phyloP scores from a whole-genome alignment of 2,888 invertebrate genomes.

The Auanema sp. region DNA sequence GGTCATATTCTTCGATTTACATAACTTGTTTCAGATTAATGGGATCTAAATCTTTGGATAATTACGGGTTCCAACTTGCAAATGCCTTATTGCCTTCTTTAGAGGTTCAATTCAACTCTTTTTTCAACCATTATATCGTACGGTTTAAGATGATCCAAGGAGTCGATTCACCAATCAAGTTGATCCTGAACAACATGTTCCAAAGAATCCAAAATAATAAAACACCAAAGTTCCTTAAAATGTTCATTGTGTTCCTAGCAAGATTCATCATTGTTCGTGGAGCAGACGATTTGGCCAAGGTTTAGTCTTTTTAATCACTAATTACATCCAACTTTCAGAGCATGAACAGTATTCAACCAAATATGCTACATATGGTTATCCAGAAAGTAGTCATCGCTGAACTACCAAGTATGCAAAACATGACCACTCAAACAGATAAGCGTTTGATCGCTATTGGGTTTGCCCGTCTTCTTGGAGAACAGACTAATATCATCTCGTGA shows the following conservation, averaged over 20 bases:
- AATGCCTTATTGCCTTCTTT: constrained; percentile 75
- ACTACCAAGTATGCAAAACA: constrained; percentile 73
- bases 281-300: constrained; percentile 75
- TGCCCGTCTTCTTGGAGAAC: constrained; percentile 71
- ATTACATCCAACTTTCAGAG: constrained; percentile 26
- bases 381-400: constrained; percentile 71
- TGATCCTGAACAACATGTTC: constrained; percentile 43
- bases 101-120: no score
- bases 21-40: constrained; percentile 76
- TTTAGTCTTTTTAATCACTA: constrained; percentile 67
- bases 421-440: constrained; percentile 80
- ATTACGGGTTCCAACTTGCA: constrained; percentile 90
- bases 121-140: no score
- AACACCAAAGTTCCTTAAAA: constrained; percentile 90
- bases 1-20: constrained; percentile 37
- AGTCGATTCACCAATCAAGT: constrained; percentile 25
- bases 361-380: constrained; percentile 91
- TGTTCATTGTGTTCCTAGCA: constrained; percentile 84
- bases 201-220: constrained; percentile 80
- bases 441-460: constrained; percentile 90
- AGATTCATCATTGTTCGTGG: constrained; percentile 83
- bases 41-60: constrained; percentile 90
- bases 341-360: constrained; percentile 66
- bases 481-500: constrained; percentile 5
- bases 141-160: constrained; percentile 14